Conservation (phyloP, 30 jellyfish, hydroid and myxozoan genomes). For the Calvadosia cruxmelitensis region DNA sequence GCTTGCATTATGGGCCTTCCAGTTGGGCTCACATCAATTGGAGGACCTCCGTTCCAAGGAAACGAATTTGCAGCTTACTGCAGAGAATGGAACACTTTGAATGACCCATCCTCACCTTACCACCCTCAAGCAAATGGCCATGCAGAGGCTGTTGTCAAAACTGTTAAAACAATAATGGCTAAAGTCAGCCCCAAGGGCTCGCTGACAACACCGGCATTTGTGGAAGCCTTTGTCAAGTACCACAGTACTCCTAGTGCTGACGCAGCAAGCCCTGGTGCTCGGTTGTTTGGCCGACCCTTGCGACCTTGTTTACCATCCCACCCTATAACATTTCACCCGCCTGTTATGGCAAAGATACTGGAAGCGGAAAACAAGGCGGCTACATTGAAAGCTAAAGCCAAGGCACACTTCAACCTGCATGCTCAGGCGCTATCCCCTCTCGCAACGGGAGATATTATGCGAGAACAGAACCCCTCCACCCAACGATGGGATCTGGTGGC, state of each 20-base stretch:
- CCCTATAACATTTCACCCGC: too few relatives aligned
- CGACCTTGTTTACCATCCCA: too few relatives aligned
- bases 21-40: background rate
- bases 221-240: background rate
- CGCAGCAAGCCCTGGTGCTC: too few relatives aligned
- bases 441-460: background rate
- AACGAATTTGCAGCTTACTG: background rate
- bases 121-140: background rate
- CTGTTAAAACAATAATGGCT: background rate
- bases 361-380: too few relatives aligned
- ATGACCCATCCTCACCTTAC: background rate
- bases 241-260: too few relatives aligned
- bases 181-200: slow-evolving; percentile 1
- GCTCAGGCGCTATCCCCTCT: background rate
- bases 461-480: background rate
- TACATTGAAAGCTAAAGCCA: too few relatives aligned
- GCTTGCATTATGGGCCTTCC: background rate
- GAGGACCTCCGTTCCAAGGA: background rate
- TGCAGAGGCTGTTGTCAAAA: background rate
- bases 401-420: background rate
- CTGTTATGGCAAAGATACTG: too few relatives aligned
- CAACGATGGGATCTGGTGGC: background rate
- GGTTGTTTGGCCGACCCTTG: too few relatives aligned
- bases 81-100: background rate
- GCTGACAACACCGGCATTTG: background rate